Evolutionary conservation across 1,140 invertebrate species (phyloP).

Genomic region (Ruditapes philippinarum): DNA sequence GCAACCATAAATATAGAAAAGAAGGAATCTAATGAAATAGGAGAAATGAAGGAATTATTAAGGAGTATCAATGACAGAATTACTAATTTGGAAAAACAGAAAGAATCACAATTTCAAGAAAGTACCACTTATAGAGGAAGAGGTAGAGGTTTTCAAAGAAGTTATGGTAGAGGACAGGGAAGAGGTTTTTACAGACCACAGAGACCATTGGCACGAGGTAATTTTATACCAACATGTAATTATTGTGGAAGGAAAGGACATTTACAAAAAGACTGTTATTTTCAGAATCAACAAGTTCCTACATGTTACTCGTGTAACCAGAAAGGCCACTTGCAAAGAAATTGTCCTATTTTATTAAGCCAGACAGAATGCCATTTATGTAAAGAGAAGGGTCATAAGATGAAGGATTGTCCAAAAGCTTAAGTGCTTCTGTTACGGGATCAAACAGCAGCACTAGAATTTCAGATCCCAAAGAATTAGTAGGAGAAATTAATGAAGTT

Average conservation of each 20-base stretch:
- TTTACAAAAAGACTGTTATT: neutral
- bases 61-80: neutral
- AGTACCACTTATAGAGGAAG: neutral
- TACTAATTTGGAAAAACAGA: neutral
- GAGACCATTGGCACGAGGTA: neutral
- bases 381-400: slow-evolving; percentile 24
- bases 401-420: slow-evolving; percentile 22
- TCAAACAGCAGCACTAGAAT: slow-evolving; percentile 14
- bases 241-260: slow-evolving; percentile 2
- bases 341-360: neutral
- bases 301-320: neutral
- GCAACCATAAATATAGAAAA: neutral
- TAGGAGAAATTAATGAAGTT: slow-evolving; percentile 16
- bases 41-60: neutral
- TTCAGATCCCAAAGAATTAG: neutral
- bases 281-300: too few relatives aligned
- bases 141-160: neutral
- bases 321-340: neutral
- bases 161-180: neutral
- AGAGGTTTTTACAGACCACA: neutral
- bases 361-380: neutral
- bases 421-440: slow-evolving; percentile 41
- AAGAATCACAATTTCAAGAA: too few relatives aligned
- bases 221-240: neutral
- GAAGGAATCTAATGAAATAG: neutral